Percentiles rank a stretch among this genome's conserved stretches.
These are phyloP conservation scores for Pogonocherus hispidulus DNA, from an alignment of 2,888 invertebrate genomes.

Conservation along the genomic window DNA sequence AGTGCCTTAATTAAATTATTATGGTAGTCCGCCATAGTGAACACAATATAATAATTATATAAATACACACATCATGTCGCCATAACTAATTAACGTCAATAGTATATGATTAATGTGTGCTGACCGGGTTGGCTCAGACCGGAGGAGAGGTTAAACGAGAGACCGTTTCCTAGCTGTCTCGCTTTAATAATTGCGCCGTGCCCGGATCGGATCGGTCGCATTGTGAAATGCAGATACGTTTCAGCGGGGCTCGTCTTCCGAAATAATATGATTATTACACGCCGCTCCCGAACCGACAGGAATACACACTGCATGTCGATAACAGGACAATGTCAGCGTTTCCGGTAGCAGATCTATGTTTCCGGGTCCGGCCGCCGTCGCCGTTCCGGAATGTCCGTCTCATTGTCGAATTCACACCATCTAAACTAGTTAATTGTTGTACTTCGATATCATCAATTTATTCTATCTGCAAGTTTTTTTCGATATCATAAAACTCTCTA, in stretches of 20 bases:
- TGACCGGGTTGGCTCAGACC: constrained; percentile 57
- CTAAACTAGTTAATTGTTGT: constrained; percentile 48
- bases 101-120: constrained; percentile 64
- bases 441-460: constrained; percentile 25
- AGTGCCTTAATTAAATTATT: constrained; percentile 65
- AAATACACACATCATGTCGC: constrained; percentile 66
- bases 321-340: constrained; percentile 64
- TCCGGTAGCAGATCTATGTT: constrained; percentile 63
- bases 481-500: no score
- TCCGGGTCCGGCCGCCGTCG: constrained; percentile 58
- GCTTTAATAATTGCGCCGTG: constrained; percentile 42
- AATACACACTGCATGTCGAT: constrained; percentile 59
- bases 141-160: constrained; percentile 50
- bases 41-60: constrained; percentile 67
- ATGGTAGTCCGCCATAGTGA: constrained; percentile 58
- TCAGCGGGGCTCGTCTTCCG: constrained; percentile 57
- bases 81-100: constrained; percentile 67
- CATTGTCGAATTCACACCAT: constrained; percentile 52
- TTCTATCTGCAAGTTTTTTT: not conserved
- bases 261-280: constrained; percentile 62
- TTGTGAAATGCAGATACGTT: constrained; percentile 45
- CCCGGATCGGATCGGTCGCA: constrained; percentile 32
- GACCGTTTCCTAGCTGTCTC: constrained; percentile 50
- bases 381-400: constrained; percentile 56
- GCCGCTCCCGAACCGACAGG: constrained; percentile 42